Percentiles rank a stretch among this genome's conserved stretches.
Evolutionary conservation across 2,797 vertebrate species (phyloP).

Genomic region (Mycteria americana): DNA sequence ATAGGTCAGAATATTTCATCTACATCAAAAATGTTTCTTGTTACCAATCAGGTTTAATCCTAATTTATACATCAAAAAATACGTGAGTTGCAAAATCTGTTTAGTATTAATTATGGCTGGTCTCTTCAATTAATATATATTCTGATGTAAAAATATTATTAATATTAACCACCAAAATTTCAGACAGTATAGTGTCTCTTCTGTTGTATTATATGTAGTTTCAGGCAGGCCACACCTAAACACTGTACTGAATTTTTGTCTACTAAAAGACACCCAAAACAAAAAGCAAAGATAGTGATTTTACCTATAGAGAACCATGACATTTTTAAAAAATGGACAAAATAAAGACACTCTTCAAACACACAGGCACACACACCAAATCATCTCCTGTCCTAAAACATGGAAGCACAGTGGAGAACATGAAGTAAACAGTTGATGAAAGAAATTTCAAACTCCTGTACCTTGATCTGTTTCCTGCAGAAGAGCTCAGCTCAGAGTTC

Average conservation of each 20-base stretch:
- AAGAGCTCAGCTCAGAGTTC: slow-evolving; percentile 87
- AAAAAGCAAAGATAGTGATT: background rate
- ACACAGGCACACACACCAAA: background rate
- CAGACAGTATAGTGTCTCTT: background rate
- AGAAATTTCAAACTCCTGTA: slow-evolving; percentile 49
- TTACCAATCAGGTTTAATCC: background rate
- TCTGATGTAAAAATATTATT: background rate
- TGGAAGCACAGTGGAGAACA: background rate
- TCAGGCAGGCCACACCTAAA: background rate
- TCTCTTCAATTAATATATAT: background rate
- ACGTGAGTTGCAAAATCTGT: background rate
- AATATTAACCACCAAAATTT: background rate
- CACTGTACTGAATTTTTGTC: background rate
- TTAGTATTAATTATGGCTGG: background rate
- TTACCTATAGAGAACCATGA: background rate
- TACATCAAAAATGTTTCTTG: background rate
- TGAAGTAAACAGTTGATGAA: background rate
- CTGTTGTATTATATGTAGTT: background rate
- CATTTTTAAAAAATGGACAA: background rate
- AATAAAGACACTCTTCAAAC: background rate
- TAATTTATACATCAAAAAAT: background rate
- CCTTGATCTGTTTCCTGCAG: slow-evolving; percentile 89
- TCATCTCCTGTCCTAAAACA: background rate
- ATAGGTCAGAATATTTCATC: background rate
- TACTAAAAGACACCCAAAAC: background rate